A percentile compares a stretch with the other conserved stretches of the same genome.
phyloP scores from a whole-genome alignment of 2,113 vertebrate genomes.

The Thymallus thymallus region DNA sequence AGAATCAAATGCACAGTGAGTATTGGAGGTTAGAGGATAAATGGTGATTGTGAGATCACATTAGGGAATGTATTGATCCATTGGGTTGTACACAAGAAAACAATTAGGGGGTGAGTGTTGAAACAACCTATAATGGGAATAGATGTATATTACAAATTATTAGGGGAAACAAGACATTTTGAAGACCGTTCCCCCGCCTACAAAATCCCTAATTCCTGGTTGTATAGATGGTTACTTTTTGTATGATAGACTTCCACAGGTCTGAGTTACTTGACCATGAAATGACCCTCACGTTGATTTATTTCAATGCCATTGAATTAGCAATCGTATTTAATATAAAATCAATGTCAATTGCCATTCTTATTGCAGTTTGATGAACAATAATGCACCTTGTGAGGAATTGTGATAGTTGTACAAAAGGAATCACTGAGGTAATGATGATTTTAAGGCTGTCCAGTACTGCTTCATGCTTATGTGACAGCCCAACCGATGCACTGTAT shows the following conservation, averaged over 20 bases:
- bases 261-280: neutral
- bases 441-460: neutral
- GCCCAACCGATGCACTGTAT: neutral
- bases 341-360: neutral
- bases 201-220: neutral
- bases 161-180: neutral
- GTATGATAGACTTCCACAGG: neutral
- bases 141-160: neutral
- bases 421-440: neutral
- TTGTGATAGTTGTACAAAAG: neutral
- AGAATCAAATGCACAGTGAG: neutral
- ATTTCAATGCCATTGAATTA: neutral
- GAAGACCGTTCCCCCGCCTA: neutral
- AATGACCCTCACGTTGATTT: neutral
- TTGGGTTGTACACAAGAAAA: neutral
- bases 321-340: neutral
- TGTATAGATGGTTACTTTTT: neutral
- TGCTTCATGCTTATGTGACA: conserved; percentile 16
- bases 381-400: neutral
- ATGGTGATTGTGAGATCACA: neutral
- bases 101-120: neutral
- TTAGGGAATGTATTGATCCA: neutral
- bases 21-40: neutral
- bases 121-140: neutral
- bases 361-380: neutral